These are phyloP conservation scores for Odontophorus gujanensis DNA, from an alignment of 2,113 vertebrate species.

Conservation along the genomic window DNA sequence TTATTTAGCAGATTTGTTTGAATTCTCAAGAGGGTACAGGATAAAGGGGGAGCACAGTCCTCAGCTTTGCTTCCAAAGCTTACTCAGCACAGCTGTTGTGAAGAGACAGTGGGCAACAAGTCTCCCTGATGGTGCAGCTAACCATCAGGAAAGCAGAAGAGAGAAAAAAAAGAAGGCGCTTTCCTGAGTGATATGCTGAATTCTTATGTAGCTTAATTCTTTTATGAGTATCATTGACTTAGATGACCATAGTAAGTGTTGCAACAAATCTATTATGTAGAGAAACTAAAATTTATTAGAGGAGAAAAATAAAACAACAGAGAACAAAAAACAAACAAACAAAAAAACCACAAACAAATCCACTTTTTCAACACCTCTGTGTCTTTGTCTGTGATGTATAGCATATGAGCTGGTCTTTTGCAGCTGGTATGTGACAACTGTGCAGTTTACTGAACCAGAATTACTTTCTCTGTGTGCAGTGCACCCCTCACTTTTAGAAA, in stretches of 20 bases:
- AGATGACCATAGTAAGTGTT: neutral
- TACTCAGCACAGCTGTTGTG: neutral
- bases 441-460: neutral
- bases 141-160: neutral
- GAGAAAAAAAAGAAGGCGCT: neutral
- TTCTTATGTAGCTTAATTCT: neutral
- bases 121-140: neutral
- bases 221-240: neutral
- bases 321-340: neutral
- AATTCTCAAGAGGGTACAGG: neutral
- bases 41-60: neutral
- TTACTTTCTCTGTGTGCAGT: neutral
- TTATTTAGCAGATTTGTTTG: neutral
- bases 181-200: neutral
- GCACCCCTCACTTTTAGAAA: neutral
- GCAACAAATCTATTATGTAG: neutral
- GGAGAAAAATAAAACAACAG: neutral
- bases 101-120: neutral
- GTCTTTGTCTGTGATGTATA: neutral
- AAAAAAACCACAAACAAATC: neutral
- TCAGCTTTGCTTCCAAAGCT: neutral
- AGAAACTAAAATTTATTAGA: neutral
- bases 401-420: neutral
- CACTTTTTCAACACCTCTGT: neutral
- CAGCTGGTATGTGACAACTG: neutral